These are phyloP conservation scores for Bombyx huttoni DNA, from an alignment of 2,888 invertebrate genomes.

Conservation along the genomic window DNA sequence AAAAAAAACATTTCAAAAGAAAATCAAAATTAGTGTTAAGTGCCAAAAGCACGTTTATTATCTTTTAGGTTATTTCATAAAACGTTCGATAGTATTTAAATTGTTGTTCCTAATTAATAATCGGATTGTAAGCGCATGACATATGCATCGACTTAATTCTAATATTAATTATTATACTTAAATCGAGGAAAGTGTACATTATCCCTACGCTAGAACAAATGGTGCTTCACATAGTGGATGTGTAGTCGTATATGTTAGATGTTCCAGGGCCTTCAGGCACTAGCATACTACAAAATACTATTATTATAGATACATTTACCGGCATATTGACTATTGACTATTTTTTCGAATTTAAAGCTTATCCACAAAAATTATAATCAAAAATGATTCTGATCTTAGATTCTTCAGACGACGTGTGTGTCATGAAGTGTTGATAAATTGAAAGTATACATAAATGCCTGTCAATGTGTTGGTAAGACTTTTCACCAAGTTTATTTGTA, in stretches of 20 bases:
- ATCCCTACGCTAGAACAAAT: slow-evolving; percentile 72
- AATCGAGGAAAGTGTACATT: slow-evolving; percentile 66
- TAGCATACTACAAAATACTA: slow-evolving; percentile 12
- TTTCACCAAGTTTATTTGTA: slow-evolving; percentile 42
- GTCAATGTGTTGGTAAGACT: background rate
- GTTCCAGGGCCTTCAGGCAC: slow-evolving; percentile 15
- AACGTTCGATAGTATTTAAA: slow-evolving; percentile 62
- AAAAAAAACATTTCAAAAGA: slow-evolving; percentile 1
- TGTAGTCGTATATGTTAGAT: slow-evolving; percentile 25
- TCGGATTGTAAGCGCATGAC: slow-evolving; percentile 46
- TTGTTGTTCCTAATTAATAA: slow-evolving; percentile 67
- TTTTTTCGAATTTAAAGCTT: background rate
- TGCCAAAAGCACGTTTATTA: slow-evolving; percentile 60
- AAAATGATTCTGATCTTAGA: too few species aligned
- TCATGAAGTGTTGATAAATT: too few species aligned
- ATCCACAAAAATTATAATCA: too few species aligned
- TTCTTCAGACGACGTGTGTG: too few species aligned
- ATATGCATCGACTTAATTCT: slow-evolving; percentile 54
- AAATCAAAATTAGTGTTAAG: slow-evolving; percentile 39
- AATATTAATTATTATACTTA: slow-evolving; percentile 54
- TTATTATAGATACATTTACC: slow-evolving; percentile 10
- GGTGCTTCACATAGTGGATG: slow-evolving; percentile 69
- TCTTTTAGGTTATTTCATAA: slow-evolving; percentile 55
- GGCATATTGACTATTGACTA: background rate
- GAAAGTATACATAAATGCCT: background rate